Conservation (phyloP, 2,797 vertebrate species). For the Artibeus lituratus region DNA sequence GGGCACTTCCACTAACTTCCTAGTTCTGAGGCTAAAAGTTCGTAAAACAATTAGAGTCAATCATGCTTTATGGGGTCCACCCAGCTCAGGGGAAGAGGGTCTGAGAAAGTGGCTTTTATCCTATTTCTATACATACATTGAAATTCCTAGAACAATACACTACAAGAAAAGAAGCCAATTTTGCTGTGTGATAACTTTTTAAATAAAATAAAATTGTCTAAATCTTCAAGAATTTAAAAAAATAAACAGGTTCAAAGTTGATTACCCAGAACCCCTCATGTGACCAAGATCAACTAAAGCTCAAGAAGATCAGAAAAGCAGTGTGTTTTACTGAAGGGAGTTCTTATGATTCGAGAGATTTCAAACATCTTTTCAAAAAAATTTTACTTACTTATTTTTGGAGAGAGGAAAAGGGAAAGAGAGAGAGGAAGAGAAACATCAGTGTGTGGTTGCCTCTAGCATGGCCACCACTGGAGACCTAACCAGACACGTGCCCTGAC, state of each 20-base stretch:
- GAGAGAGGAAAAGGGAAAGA: too few species aligned
- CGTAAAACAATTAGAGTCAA: too few species aligned
- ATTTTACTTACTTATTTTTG: too few species aligned
- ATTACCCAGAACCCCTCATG: neutral
- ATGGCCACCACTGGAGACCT: too few species aligned
- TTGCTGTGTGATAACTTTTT: neutral
- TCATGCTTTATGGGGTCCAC: too few species aligned
- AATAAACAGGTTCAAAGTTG: neutral
- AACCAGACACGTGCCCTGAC: too few species aligned
- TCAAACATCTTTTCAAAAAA: neutral
- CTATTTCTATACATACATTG: neutral
- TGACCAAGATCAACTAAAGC: neutral
- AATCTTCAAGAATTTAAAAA: neutral
- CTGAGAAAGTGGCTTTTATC: too few species aligned
- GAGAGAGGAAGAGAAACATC: too few species aligned
- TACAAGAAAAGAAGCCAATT: neutral
- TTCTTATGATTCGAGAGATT: neutral
- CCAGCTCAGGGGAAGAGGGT: too few species aligned
- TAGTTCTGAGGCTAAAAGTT: too few species aligned
- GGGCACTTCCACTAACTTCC: too few species aligned
- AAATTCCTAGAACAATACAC: neutral
- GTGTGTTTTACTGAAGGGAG: neutral
- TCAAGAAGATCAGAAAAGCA: neutral
- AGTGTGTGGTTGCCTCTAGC: too few species aligned
- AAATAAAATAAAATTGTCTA: conserved; percentile 9